Conservation (phyloP, 1,140 invertebrate species). For the Neodiprion lecontei region DNA sequence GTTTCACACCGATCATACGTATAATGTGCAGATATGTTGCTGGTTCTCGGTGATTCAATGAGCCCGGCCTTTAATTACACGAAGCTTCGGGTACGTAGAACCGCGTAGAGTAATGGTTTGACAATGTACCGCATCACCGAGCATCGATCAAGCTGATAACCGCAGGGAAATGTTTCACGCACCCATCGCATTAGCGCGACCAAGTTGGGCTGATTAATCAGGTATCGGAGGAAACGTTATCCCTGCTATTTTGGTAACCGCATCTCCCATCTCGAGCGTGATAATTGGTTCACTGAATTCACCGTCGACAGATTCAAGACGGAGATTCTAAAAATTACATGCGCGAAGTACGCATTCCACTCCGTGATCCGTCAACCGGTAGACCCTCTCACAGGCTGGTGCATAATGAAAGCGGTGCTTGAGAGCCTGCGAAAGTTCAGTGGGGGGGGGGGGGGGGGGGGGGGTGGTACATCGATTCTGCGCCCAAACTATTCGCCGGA, state of each 20-base stretch:
- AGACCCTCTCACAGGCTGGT: not conserved
- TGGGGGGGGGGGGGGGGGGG: too few relatives aligned
- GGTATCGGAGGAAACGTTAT: not conserved
- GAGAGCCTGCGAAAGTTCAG: not conserved
- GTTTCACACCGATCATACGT: too few relatives aligned
- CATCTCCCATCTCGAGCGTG: not conserved
- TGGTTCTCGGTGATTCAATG: not conserved
- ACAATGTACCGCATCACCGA: not conserved
- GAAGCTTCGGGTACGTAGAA: not conserved
- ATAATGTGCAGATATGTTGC: too few relatives aligned
- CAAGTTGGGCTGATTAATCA: not conserved
- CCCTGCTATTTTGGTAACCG: too few relatives aligned
- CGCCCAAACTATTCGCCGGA: not conserved
- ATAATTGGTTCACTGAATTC: not conserved
- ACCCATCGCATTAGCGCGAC: constrained; percentile 3
- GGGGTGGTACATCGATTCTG: not conserved
- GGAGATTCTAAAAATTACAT: not conserved
- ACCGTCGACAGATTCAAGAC: not conserved
- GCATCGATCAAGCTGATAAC: constrained; percentile 5
- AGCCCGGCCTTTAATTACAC: not conserved
- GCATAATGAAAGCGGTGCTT: not conserved
- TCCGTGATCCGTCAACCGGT: not conserved
- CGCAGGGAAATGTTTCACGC: constrained; percentile 4
- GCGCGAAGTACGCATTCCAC: not conserved
- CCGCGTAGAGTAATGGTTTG: not conserved